Percentiles rank a stretch among this genome's conserved stretches.
These are phyloP conservation scores for Colistium nudipinnis DNA, from an alignment of 2,113 vertebrate species.

Conservation along the genomic window DNA sequence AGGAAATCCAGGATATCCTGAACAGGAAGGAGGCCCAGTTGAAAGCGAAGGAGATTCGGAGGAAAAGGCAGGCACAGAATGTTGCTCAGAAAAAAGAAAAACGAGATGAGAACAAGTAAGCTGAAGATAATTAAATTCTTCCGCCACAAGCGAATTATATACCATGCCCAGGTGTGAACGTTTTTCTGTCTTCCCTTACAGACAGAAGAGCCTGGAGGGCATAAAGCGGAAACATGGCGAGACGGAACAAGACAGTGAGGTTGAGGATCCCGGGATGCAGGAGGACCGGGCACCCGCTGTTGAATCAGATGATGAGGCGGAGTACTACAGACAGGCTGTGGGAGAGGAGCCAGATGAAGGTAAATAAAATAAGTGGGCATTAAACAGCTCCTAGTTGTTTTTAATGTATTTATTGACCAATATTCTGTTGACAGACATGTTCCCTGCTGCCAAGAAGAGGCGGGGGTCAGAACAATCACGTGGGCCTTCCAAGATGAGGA, in stretches of 20 bases:
- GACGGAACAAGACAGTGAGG: slow-evolving; percentile 81
- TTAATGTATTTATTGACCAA: not conserved
- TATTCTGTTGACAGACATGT: slow-evolving; percentile 78
- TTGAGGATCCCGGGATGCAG: slow-evolving; percentile 86
- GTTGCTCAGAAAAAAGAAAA: slow-evolving; percentile 81
- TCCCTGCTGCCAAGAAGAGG: slow-evolving; percentile 75
- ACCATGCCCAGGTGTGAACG: not conserved
- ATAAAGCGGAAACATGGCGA: slow-evolving; percentile 79
- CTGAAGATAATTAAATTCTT: not conserved
- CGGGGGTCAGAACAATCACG: slow-evolving; percentile 21
- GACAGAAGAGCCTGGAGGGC: slow-evolving; percentile 87
- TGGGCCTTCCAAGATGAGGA: slow-evolving; percentile 73
- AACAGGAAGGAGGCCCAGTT: slow-evolving; percentile 83
- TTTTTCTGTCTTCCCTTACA: slow-evolving; percentile 32
- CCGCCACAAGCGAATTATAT: fast-evolving
- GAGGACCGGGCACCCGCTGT: slow-evolving; percentile 48
- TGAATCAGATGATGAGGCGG: slow-evolving; percentile 86
- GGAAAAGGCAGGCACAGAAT: slow-evolving; percentile 84
- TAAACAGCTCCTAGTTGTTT: not conserved
- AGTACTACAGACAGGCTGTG: slow-evolving; percentile 91
- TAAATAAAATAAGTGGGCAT: slow-evolving; percentile 49
- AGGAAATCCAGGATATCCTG: slow-evolving; percentile 85
- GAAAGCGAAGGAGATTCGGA: slow-evolving; percentile 78
- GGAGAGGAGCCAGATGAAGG: slow-evolving; percentile 91
- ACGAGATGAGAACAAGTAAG: slow-evolving; percentile 83